Evolutionary conservation across 1,140 invertebrate species (phyloP).

Genomic region (Drosophila ohnishii): DNA sequence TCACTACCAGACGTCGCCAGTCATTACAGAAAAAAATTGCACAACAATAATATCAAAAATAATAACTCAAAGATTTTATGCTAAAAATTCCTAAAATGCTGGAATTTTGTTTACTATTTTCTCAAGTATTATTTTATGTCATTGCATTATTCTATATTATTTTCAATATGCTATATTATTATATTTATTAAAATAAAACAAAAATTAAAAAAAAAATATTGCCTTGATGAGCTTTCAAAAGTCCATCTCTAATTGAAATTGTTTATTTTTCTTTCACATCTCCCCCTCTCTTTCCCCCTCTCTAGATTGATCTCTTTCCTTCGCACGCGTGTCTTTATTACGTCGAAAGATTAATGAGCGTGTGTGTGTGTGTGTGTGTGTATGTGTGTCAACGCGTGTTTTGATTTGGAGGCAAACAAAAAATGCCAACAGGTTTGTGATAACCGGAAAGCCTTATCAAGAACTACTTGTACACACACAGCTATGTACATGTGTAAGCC

Average conservation of each 20-base stretch:
- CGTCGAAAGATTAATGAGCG: constrained; percentile 14
- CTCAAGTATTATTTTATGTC: no score
- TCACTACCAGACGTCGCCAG: neutral
- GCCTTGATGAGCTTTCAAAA: neutral
- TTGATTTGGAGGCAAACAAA: constrained; percentile 15
- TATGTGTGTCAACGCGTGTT: constrained; percentile 30
- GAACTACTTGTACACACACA: neutral
- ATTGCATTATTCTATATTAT: no score
- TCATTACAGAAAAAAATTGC: neutral
- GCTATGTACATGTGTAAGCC: constrained; percentile 11
- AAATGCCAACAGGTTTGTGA: constrained; percentile 29
- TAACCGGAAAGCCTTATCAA: constrained; percentile 20
- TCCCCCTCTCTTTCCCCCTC: neutral
- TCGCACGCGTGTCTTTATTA: constrained; percentile 17
- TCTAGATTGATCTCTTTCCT: neutral
- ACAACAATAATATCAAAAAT: neutral
- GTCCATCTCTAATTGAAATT: constrained; percentile 11
- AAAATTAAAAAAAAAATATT: no score
- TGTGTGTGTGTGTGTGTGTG: neutral
- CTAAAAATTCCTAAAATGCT: no score
- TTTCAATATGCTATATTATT: no score
- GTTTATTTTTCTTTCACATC: constrained; percentile 10
- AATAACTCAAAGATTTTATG: no score
- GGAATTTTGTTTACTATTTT: no score
- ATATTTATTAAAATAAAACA: no score